These are phyloP conservation scores for Dendrophyllia cribrosa DNA, from an alignment of 64 coral and sea anemone genomes.

Conservation along the genomic window DNA sequence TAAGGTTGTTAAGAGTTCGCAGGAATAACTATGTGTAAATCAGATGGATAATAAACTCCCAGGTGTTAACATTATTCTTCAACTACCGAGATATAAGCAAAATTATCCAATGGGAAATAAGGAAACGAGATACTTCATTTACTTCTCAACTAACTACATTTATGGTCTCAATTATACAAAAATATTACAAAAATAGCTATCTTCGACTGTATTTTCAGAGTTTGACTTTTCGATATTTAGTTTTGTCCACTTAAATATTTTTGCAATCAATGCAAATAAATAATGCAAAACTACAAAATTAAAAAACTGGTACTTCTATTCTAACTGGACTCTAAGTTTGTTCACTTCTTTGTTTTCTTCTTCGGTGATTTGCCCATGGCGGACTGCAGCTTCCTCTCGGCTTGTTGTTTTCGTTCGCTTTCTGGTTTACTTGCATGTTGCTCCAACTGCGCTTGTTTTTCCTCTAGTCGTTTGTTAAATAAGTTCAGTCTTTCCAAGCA, in stretches of 20 bases:
- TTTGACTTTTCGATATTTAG: background rate
- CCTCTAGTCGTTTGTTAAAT: conserved; percentile 91
- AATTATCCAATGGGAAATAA: no score
- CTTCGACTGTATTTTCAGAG: no score
- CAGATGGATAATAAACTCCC: no score
- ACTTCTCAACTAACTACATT: no score
- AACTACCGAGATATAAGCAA: no score
- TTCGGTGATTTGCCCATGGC: conserved; percentile 68
- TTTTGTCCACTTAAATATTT: conserved; percentile 24
- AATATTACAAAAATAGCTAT: no score
- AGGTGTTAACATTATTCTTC: no score
- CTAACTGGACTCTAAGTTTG: background rate
- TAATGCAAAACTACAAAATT: background rate
- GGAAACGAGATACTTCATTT: no score
- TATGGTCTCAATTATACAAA: no score
- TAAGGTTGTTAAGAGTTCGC: no score
- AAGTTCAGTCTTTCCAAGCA: conserved; percentile 88
- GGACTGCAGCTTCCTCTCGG: conserved; percentile 65
- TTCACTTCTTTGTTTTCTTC: conserved; percentile 76
- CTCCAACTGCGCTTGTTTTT: conserved; percentile 58
- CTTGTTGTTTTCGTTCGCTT: conserved; percentile 62
- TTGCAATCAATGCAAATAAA: conserved; percentile 44
- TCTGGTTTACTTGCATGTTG: conserved; percentile 58
- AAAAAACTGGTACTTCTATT: background rate
- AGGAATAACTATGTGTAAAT: no score